These are phyloP conservation scores for Euglossa dilemma DNA, from an alignment of 1,140 invertebrate species.

Conservation along the genomic window DNA sequence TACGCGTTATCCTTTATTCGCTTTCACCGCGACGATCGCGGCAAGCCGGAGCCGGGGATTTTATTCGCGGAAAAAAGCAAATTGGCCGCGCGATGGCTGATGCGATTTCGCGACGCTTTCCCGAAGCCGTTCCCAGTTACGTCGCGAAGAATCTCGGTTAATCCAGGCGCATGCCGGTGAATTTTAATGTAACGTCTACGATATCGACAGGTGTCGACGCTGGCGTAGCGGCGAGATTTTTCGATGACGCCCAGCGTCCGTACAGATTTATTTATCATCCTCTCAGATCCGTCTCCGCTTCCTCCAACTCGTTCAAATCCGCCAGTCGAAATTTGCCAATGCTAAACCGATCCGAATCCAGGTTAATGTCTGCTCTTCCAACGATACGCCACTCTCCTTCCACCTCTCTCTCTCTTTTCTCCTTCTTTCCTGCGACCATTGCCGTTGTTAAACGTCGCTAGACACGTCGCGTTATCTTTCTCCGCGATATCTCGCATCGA, in stretches of 20 bases:
- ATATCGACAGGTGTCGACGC: conserved; percentile 57
- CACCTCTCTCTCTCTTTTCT: no score
- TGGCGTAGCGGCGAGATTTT: conserved; percentile 9
- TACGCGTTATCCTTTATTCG: conserved; percentile 16
- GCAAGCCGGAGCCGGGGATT: neutral
- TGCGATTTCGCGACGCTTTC: conserved; percentile 31
- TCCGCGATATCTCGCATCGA: neutral
- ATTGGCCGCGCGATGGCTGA: conserved; percentile 16
- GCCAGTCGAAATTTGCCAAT: conserved; percentile 6
- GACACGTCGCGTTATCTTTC: neutral
- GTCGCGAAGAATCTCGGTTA: conserved; percentile 42
- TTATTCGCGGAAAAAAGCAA: conserved; percentile 15
- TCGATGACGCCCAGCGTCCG: neutral
- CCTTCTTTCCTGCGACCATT: neutral
- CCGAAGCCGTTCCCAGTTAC: conserved; percentile 19
- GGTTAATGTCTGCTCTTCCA: conserved; percentile 1
- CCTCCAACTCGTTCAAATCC: neutral
- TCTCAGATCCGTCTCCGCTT: no score
- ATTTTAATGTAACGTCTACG: conserved; percentile 54
- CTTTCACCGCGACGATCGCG: conserved; percentile 17
- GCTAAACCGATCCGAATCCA: neutral
- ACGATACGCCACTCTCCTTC: conserved; percentile 6
- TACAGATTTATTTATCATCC: conserved; percentile 21
- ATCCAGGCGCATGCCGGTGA: conserved; percentile 41
- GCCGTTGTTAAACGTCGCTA: neutral